Evolutionary conservation across 2,888 invertebrate genomes (phyloP), one percentile per base, ranked within the genome.

Genomic region (Gibbula magus): DNA sequence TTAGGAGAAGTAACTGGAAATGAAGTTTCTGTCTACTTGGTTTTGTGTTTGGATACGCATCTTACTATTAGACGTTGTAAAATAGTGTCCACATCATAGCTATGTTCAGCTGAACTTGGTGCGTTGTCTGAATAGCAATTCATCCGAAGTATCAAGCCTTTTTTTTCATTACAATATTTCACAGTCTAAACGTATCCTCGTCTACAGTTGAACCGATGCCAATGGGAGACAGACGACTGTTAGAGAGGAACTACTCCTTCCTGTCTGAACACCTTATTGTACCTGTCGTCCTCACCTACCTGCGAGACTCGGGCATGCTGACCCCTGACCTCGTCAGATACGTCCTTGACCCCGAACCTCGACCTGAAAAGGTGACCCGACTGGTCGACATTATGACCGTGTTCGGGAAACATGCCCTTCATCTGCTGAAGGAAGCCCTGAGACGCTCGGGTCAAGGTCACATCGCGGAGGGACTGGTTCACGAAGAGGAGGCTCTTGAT

Each of bases 321-420:
- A 61, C 61, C 13, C 25, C 13, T 25, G 61, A 61, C 18, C 61
- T 61, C 22, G 61, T 61, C 29, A 25, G 29, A 29, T 61, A 61
- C 29, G 61, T 61, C 29, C 61, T 61, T 25, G 29, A 61, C 13
- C 61, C 61, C 25, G 22, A 61, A 7, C 61, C 61, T 29, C 25
- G 61, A 22, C 61, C 61, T 3, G 61, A 61, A 2, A 61, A 61
- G 22, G 10, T 61, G 16, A 22, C 25, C 25, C 61, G 61, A 29
- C 61, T 61, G 61, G n/a, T 61, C 13, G 61, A 61, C 61, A 61
- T 61, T 25, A 61, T 61, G 61, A 61, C 61, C 3, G 61, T 61
- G 1, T 61, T 61, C 22, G 61, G 61, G 29, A 61, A 61, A 61
- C 25, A 61, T 2, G 25, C 61, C 20, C 29, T 61, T 2, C 18